Evolutionary conservation across 2,113 vertebrate species (phyloP).

Genomic region (Entelurus aequoreus): DNA sequence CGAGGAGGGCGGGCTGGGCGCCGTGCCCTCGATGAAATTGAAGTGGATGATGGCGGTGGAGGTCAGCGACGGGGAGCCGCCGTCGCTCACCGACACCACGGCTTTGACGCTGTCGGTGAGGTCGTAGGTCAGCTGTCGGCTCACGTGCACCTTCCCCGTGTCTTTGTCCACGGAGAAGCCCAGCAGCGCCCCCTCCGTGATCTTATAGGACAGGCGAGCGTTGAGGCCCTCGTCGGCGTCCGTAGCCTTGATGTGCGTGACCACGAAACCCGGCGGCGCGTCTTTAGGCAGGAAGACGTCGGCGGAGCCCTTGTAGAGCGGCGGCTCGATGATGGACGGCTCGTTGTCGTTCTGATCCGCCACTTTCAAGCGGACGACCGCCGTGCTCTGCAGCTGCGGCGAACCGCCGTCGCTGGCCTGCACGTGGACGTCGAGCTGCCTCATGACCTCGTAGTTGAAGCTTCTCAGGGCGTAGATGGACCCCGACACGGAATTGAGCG

Average conservation of each 20-base stretch:
- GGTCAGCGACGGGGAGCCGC: constrained; percentile 80
- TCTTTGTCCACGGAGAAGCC: constrained; percentile 81
- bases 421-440: constrained; percentile 81
- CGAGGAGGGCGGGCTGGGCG: constrained; percentile 70
- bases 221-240: constrained; percentile 87
- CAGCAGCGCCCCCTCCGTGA: constrained; percentile 76
- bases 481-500: constrained; percentile 84
- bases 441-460: constrained; percentile 89
- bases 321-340: constrained; percentile 79
- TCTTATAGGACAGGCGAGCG: constrained; percentile 81
- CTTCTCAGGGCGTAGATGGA: constrained; percentile 88
- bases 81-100: constrained; percentile 79
- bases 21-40: constrained; percentile 74
- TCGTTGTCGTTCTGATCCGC: constrained; percentile 93
- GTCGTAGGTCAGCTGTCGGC: constrained; percentile 80
- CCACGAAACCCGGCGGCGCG: constrained; percentile 78
- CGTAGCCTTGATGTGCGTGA: constrained; percentile 84
- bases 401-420: constrained; percentile 87
- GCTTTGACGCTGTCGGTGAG: constrained; percentile 77
- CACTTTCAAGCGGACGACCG: constrained; percentile 82
- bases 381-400: constrained; percentile 85
- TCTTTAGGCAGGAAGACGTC: constrained; percentile 84
- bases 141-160: constrained; percentile 84
- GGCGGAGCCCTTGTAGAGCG: constrained; percentile 81
- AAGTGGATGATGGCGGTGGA: constrained; percentile 82